Percentiles rank a stretch among this genome's conserved stretches.
phyloP scores from a whole-genome alignment of 1,140 invertebrate genomes.

The Ceratitis capitata region DNA sequence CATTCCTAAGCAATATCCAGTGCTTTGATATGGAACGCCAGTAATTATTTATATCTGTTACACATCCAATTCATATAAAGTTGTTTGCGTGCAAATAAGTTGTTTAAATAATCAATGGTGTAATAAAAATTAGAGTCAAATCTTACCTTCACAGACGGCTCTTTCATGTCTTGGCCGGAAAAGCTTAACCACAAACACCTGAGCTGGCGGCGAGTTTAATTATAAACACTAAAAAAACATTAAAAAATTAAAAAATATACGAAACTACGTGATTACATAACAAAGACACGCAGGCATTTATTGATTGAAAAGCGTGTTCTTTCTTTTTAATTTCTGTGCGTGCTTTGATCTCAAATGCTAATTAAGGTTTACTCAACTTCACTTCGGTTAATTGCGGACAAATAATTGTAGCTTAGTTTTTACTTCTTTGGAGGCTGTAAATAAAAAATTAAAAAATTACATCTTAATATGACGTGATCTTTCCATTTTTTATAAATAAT shows the following conservation, averaged over 20 bases:
- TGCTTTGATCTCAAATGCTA: not conserved
- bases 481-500: no score
- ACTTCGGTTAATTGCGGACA: not conserved
- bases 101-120: not conserved
- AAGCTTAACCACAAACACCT: not conserved
- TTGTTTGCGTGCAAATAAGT: not conserved
- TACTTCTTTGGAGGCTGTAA: not conserved
- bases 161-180: not conserved
- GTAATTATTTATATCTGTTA: not conserved
- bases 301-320: not conserved
- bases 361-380: not conserved
- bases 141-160: not conserved
- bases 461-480: not conserved
- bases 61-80: not conserved
- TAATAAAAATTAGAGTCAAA: slow-evolving; percentile 20
- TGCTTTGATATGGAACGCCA: not conserved
- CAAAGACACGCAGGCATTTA: not conserved
- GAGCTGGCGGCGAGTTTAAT: no score
- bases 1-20: no score
- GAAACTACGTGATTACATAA: no score
- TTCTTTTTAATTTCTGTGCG: not conserved
- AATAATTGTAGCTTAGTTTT: not conserved
- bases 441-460: no score
- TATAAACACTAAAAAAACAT: no score
- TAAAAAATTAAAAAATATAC: no score